Evolutionary conservation across 1,140 invertebrate genomes (phyloP).

Genomic region (Anoplolepis gracilipes): DNA sequence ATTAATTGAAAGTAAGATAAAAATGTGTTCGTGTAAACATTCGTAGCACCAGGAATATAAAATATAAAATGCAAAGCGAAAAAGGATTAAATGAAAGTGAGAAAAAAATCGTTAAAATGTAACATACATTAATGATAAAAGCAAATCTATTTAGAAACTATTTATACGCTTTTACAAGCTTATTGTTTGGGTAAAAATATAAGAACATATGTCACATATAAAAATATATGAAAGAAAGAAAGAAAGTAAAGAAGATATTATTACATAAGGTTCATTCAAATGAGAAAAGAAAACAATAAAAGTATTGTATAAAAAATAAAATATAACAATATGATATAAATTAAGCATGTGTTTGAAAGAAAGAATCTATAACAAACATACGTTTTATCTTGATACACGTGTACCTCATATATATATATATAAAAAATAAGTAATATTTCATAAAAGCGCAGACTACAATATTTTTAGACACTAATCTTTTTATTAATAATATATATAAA

Average conservation of each 20-base stretch:
- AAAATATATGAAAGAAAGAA: not conserved
- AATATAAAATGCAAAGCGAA: not conserved
- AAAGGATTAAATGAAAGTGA: not conserved
- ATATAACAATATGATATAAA: not conserved
- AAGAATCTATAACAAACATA: not conserved
- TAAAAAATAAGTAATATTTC: not conserved
- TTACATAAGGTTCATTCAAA: not conserved
- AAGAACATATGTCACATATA: too few relatives aligned
- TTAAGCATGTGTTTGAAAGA: not conserved
- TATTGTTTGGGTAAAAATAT: not conserved
- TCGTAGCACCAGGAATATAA: not conserved
- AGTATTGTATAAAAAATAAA: not conserved
- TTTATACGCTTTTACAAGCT: not conserved
- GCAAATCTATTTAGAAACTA: not conserved
- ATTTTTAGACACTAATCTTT: not conserved
- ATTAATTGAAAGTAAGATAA: not conserved
- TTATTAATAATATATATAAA: not conserved
- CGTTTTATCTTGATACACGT: not conserved
- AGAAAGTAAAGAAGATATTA: not conserved
- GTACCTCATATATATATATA: not conserved
- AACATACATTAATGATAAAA: constrained; percentile 2
- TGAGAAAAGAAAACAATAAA: not conserved
- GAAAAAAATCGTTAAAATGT: not conserved
- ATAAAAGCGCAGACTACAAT: not conserved
- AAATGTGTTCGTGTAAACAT: constrained; percentile 44